A percentile compares a stretch with the other conserved stretches of the same genome.
These are phyloP conservation scores for Chelidonichthys spinosus DNA, from an alignment of 2,797 vertebrate genomes.

Conservation along the genomic window DNA sequence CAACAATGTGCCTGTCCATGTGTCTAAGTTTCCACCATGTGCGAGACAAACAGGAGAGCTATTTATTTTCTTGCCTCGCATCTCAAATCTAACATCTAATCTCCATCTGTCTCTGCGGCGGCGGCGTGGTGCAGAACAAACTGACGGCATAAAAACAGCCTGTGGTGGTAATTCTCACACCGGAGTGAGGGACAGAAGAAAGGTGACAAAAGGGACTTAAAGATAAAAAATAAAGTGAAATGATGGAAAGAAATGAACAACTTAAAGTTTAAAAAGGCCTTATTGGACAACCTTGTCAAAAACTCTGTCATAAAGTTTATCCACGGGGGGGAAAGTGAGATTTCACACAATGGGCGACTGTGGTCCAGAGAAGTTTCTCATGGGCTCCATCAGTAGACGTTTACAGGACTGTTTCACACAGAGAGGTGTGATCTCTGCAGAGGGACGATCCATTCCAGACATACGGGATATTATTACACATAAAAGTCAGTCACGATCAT, in stretches of 20 bases:
- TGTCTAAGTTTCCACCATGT: slow-evolving; percentile 18
- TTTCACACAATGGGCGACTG: slow-evolving; percentile 44
- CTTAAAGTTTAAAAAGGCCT: slow-evolving; percentile 5
- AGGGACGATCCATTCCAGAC: slow-evolving; percentile 42
- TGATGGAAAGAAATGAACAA: slow-evolving; percentile 44
- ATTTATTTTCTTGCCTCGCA: background rate
- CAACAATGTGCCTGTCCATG: slow-evolving; percentile 30
- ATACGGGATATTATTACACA: background rate
- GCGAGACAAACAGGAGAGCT: background rate
- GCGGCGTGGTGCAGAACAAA: slow-evolving; percentile 57
- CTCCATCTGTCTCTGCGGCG: slow-evolving; percentile 6
- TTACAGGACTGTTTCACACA: slow-evolving; percentile 47
- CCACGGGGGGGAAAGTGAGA: slow-evolving; percentile 16
- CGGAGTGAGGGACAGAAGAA: slow-evolving; percentile 47
- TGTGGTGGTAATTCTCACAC: slow-evolving; percentile 67
- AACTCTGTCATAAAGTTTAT: slow-evolving; percentile 63
- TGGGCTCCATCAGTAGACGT: slow-evolving; percentile 42
- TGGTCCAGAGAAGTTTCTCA: slow-evolving; percentile 58
- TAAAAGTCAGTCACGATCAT: background rate
- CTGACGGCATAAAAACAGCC: slow-evolving; percentile 63
- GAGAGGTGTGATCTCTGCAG: slow-evolving; percentile 53
- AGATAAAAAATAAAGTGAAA: slow-evolving; percentile 19
- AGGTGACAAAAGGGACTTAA: background rate
- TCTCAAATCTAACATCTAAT: slow-evolving; percentile 24
- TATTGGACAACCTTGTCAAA: slow-evolving; percentile 57